These are phyloP conservation scores for Rutpela maculata DNA, from an alignment of 2,888 invertebrate species.

Conservation along the genomic window DNA sequence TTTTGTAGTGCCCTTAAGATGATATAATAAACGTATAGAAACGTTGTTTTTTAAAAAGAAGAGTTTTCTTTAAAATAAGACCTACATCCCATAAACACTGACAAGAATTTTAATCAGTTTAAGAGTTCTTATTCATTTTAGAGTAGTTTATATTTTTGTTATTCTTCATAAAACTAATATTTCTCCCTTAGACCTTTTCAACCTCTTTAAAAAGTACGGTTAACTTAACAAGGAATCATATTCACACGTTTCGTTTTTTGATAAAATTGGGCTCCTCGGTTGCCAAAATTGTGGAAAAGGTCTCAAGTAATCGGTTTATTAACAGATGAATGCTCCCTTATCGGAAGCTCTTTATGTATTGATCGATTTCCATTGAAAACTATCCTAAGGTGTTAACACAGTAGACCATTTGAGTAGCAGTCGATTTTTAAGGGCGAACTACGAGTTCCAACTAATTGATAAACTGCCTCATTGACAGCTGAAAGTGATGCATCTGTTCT, in stretches of 20 bases:
- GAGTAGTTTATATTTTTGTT: background rate
- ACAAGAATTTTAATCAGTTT: no score
- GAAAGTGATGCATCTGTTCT: slow-evolving; percentile 71
- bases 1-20: no score
- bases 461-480: slow-evolving; percentile 69
- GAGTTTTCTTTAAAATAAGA: no score
- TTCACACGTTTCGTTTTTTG: slow-evolving; percentile 48
- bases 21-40: no score
- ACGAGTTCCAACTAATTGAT: slow-evolving; percentile 49
- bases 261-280: slow-evolving; percentile 50
- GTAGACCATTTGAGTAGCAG: slow-evolving; percentile 43
- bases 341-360: slow-evolving; percentile 67
- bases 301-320: slow-evolving; percentile 69
- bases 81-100: no score
- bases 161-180: background rate
- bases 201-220: slow-evolving; percentile 17
- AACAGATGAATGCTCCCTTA: slow-evolving; percentile 66
- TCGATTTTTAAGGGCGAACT: slow-evolving; percentile 2
- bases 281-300: slow-evolving; percentile 61
- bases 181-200: background rate
- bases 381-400: slow-evolving; percentile 60
- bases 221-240: slow-evolving; percentile 40
- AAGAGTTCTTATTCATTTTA: no score
- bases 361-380: slow-evolving; percentile 64
- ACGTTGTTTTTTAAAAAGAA: no score